Evolutionary conservation across 2,888 invertebrate species (phyloP), one percentile per base, ranked within the genome.

Genomic region (Nymphalis urticae): DNA sequence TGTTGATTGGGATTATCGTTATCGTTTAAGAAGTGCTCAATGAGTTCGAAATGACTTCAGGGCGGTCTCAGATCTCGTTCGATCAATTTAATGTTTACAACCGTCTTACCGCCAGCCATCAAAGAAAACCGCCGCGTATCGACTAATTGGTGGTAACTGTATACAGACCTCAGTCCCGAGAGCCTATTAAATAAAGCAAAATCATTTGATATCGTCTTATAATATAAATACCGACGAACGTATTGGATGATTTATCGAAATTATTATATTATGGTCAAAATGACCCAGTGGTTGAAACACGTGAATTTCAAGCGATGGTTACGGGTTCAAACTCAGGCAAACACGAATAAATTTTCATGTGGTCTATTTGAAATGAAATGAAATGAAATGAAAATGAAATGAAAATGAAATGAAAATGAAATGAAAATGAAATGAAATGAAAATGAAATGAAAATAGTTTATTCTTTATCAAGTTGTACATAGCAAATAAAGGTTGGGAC

Each of bases 41-140:
- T 64, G 70, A 56, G 71, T 62, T 66, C 66, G 71, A 59, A 48
- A 66, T 66, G 66, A 66, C 70, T 80, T 74, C 82, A 75, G 80
- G 89, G 90, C 86, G 89, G 89, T 87, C 86, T 32, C 54, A 24
- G 47, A 21, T 62, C 48, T 75, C 76, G 73, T 74, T 76, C 79
- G 85, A 88, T 90, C 89, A 89, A 89, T 90, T 91, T 90, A 87
- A 86, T 88, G 85, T 89, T 89, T 86, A 89, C 86, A 86, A 81
- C 66, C 62, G 50, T 65, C 67, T 70, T 56, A 65, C 85, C 83
- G 81, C 78, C 79, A 82, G 79, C 82, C 84, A 85, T 90, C 91
- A 91, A 91, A 91, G 89, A 81, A 79, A 80, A 77, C 86, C 89
- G 86, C 83, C 75, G 74, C 76, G 76, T 77, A 77, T 79, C 79